phyloP scores from a whole-genome alignment of 2,113 vertebrate species.

The Lynx canadensis region DNA sequence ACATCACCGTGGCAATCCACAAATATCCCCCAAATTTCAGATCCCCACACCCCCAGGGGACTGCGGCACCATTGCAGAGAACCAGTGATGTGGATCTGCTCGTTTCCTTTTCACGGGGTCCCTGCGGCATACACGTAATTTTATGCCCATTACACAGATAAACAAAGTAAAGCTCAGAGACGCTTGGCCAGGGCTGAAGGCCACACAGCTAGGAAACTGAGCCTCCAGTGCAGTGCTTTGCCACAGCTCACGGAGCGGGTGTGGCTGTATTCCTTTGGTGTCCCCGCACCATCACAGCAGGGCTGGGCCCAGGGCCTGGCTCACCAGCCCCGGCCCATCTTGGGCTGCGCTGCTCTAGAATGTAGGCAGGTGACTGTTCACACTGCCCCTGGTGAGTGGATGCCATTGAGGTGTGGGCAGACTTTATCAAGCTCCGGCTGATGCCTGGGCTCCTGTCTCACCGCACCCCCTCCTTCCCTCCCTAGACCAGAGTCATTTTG shows the following conservation, averaged over 20 bases:
- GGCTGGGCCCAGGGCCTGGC: background rate
- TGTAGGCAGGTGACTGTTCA: too few relatives aligned
- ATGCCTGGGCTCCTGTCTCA: too few relatives aligned
- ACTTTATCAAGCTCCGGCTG: too few relatives aligned
- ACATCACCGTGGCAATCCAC: accelerated
- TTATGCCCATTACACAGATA: too few relatives aligned
- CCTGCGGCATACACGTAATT: too few relatives aligned
- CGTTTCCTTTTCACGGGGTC: too few relatives aligned
- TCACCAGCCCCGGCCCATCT: accelerated
- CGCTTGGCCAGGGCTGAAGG: background rate
- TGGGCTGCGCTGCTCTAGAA: too few relatives aligned
- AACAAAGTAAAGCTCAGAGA: background rate
- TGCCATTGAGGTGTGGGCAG: too few relatives aligned
- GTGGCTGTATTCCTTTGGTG: background rate
- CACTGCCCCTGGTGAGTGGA: too few relatives aligned
- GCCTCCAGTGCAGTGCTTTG: background rate
- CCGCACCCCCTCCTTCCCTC: too few relatives aligned
- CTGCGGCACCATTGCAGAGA: accelerated
- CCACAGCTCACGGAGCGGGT: accelerated
- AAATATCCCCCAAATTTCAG: accelerated
- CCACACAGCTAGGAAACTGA: background rate
- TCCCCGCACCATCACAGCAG: background rate
- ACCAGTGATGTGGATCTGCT: too few relatives aligned
- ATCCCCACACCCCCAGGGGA: background rate
- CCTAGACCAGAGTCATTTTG: background rate